These are phyloP conservation scores for Euproctis similis DNA, from an alignment of 2,888 invertebrate genomes.

Conservation along the genomic window DNA sequence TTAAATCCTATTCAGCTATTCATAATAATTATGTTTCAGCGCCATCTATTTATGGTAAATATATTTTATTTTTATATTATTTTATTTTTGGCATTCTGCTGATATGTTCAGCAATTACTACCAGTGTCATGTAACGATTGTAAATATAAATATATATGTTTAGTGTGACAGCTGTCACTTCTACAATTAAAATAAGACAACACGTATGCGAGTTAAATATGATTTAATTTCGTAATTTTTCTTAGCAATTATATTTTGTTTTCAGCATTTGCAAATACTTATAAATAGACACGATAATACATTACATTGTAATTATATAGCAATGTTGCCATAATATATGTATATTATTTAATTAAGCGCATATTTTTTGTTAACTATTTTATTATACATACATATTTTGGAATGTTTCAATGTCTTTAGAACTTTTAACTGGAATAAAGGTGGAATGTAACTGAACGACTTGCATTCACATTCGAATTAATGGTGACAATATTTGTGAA, in stretches of 20 bases:
- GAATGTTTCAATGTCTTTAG: slow-evolving; percentile 58
- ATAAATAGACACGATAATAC: slow-evolving; percentile 63
- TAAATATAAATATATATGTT: too few species aligned
- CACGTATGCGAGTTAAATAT: slow-evolving; percentile 70
- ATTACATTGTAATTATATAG: too few species aligned
- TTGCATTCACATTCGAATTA: slow-evolving; percentile 28
- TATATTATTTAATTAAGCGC: slow-evolving; percentile 62
- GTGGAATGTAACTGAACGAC: slow-evolving; percentile 46
- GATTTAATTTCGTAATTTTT: slow-evolving; percentile 75
- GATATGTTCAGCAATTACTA: too few species aligned
- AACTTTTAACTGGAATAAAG: slow-evolving; percentile 31
- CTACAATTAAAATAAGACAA: slow-evolving; percentile 29
- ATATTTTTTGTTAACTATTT: slow-evolving; percentile 54
- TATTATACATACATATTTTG: slow-evolving; percentile 50
- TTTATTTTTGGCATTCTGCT: too few species aligned
- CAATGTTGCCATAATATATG: slow-evolving; percentile 47
- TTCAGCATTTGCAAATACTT: slow-evolving; percentile 70
- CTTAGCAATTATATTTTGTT: slow-evolving; percentile 74
- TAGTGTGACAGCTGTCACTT: too few species aligned
- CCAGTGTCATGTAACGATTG: too few species aligned
- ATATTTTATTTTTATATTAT: too few species aligned
- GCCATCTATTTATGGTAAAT: too few species aligned
- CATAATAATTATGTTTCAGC: too few species aligned
- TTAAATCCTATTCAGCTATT: too few species aligned
- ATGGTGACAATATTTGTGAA: slow-evolving; percentile 25